Percentiles rank a stretch among this genome's conserved stretches.
phyloP scores from a whole-genome alignment of 2,113 vertebrate genomes.

The Thalassarche chlororhynchos region DNA sequence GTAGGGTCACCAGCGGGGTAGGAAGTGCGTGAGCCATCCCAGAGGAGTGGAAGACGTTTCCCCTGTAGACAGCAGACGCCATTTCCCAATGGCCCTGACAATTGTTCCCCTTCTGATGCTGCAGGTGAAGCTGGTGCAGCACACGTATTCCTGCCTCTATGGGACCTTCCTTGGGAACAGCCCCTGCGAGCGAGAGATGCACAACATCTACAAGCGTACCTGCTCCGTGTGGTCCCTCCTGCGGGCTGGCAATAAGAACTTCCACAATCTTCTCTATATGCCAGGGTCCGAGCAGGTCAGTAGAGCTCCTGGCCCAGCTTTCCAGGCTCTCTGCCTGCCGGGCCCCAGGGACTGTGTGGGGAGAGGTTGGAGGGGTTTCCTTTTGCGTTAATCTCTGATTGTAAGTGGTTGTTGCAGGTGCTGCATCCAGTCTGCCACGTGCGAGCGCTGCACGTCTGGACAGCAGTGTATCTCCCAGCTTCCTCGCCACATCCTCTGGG shows the following conservation, averaged over 20 bases:
- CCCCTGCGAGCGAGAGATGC: constrained; percentile 88
- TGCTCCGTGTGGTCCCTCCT: constrained; percentile 98
- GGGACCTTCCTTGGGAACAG: constrained; percentile 98
- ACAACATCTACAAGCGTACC: constrained; percentile 92
- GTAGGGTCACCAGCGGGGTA: background rate
- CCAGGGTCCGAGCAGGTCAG: constrained; percentile 91
- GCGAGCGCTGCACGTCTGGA: constrained; percentile 94
- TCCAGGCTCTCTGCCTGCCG: background rate
- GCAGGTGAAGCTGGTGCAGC: constrained; percentile 97
- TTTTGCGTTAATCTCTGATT: fast-evolving
- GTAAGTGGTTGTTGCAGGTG: constrained; percentile 72
- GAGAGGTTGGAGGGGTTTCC: background rate
- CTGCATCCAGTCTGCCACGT: constrained; percentile 98
- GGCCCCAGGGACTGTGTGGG: background rate
- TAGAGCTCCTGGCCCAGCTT: background rate
- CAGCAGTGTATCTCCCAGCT: constrained; percentile 94
- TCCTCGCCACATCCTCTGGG: constrained; percentile 92
- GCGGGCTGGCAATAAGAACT: constrained; percentile 95
- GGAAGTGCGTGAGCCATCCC: background rate
- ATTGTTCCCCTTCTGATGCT: background rate
- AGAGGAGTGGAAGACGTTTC: background rate
- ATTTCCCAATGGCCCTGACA: background rate
- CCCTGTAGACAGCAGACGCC: background rate
- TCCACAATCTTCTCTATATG: constrained; percentile 98
- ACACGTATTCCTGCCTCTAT: constrained; percentile 97